Evolutionary conservation across 2,888 invertebrate genomes (phyloP), one percentile per base, ranked within the genome.

Genomic region (Priapulus caudatus): DNA sequence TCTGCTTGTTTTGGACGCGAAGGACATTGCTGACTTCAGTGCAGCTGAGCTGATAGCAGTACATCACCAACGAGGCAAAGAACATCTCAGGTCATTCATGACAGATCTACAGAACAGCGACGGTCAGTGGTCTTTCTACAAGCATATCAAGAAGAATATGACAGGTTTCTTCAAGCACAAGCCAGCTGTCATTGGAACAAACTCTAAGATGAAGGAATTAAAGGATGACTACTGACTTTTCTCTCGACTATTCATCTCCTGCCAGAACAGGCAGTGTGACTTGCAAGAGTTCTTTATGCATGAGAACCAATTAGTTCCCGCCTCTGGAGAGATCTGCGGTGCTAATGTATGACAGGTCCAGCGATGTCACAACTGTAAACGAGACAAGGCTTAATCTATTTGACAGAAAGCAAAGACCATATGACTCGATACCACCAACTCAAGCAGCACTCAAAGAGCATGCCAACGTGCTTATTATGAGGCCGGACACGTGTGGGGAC

Each of bases 201-300:
- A 19, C 49, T 50, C 45, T 23, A 55, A 53, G 45, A 15, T 47
- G 20, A 23, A 51, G 20, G 43, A 51, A 10, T 20, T 56, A 45
- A 49, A 54, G 44, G 45, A 24, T 5, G 53, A 54, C 46, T 52
- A 45, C 22, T 47, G 16, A n/a, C 52, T 56, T 3, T 58, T 57
- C 51, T 58, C 54, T 20, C 54, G 45, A 24, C 48, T 54, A 22
- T 58, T 54, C 44, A 57, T 59, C n/a, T 56, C 56, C 16, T 55
- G 56, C 47, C 53, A 56, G 45, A 49, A 43, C n/a, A n/a, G n/a
- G n/a, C n/a, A n/a, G n/a, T n/a, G n/a, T n/a, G n/a, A n/a, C n/a
- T n/a, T n/a, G n/a, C 23, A 50, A 50, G n/a, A n/a, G n/a, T n/a
- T n/a, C n/a, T n/a, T n/a, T n/a, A n/a, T n/a, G n/a, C n/a, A n/a